Evolutionary conservation across 2,113 vertebrate species (phyloP).

Genomic region (Okapia johnstoni): DNA sequence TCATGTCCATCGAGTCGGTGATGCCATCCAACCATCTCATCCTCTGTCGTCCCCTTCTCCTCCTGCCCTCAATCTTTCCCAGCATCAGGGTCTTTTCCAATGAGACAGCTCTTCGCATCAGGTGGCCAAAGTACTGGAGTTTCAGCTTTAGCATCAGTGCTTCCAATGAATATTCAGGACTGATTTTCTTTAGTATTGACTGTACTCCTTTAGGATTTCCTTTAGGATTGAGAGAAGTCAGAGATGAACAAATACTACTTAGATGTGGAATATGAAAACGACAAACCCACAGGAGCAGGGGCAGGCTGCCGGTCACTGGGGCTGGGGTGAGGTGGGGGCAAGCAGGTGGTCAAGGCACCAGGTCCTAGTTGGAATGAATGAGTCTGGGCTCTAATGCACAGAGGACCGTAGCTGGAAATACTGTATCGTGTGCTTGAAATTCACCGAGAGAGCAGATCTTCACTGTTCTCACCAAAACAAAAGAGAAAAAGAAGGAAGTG

Average conservation of each 20-base stretch:
- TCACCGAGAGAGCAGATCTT: fast-evolving
- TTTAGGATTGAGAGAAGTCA: background rate
- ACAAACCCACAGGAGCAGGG: background rate
- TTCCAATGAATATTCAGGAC: background rate
- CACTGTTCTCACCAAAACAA: fast-evolving
- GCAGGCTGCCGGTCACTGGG: background rate
- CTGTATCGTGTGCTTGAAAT: background rate
- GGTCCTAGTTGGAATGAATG: too few species aligned
- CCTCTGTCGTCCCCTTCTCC: background rate
- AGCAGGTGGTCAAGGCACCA: background rate
- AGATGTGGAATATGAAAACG: background rate
- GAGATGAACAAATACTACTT: background rate
- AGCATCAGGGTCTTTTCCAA: background rate
- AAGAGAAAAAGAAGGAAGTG: background rate
- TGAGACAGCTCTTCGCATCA: background rate
- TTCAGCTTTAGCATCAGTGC: background rate
- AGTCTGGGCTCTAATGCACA: too few species aligned
- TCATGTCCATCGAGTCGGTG: background rate
- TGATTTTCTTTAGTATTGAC: background rate
- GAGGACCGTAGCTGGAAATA: fast-evolving
- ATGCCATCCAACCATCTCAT: background rate
- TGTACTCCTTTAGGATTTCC: too few species aligned
- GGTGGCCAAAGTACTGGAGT: background rate
- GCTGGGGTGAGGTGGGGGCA: too few species aligned
- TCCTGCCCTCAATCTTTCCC: background rate